Conservation (phyloP, 2,797 vertebrate species). For the Potorous gilbertii region DNA sequence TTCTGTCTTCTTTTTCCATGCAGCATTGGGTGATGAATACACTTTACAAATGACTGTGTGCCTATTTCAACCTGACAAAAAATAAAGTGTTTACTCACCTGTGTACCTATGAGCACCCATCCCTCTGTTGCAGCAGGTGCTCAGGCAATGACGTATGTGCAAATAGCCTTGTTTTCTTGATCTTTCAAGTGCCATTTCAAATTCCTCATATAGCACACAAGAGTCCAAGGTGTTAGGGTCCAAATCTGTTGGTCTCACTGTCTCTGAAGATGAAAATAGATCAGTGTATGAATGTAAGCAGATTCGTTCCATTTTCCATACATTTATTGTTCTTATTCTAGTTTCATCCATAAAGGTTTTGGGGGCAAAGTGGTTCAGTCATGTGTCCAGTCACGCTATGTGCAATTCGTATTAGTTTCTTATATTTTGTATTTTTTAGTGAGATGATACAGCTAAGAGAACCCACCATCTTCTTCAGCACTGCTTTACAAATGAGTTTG, state of each 20-base stretch:
- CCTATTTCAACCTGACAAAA: background rate
- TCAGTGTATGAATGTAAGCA: background rate
- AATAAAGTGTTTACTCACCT: background rate
- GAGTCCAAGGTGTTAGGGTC: background rate
- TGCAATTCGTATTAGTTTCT: background rate
- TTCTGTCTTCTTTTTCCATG: background rate
- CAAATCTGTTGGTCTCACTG: background rate
- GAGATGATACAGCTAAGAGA: background rate
- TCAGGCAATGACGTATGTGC: background rate
- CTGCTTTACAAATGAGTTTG: background rate
- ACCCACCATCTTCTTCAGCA: background rate
- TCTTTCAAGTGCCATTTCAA: background rate
- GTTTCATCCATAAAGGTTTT: background rate
- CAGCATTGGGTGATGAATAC: background rate
- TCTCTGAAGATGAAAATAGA: background rate
- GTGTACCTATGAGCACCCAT: background rate
- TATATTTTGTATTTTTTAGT: background rate
- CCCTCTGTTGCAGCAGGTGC: background rate
- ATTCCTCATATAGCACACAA: background rate
- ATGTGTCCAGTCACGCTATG: background rate
- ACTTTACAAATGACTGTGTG: background rate
- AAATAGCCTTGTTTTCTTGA: background rate
- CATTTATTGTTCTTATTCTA: background rate
- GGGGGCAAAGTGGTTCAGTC: background rate
- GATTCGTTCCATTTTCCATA: background rate